A percentile compares a stretch with the other conserved stretches of the same genome.
phyloP scores from a whole-genome alignment of 2,888 invertebrate species.

The Thymelicus sylvestris region DNA sequence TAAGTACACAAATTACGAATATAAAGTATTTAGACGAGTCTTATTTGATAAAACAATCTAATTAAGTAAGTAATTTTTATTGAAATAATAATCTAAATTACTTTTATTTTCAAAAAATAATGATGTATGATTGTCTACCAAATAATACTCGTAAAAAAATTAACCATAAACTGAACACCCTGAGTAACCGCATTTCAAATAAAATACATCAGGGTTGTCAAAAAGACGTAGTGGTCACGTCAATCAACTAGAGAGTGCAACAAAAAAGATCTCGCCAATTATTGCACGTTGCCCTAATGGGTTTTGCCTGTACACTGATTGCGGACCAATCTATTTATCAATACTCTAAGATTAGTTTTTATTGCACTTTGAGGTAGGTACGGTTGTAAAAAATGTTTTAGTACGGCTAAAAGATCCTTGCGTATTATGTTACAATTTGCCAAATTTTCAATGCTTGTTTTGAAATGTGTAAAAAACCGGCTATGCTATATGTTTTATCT shows the following conservation, averaged over 20 bases:
- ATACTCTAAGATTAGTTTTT: constrained; percentile 48
- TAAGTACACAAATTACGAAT: no score
- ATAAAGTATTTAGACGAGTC: no score
- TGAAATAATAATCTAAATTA: no score
- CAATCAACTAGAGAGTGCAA: constrained; percentile 67
- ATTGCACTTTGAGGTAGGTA: constrained; percentile 12
- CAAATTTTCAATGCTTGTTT: not conserved
- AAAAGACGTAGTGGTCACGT: constrained; percentile 79
- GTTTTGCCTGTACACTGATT: constrained; percentile 75
- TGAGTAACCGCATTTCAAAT: constrained; percentile 58
- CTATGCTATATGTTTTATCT: no score
- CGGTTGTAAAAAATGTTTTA: constrained; percentile 35
- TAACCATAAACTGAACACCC: constrained; percentile 47
- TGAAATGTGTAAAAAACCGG: no score
- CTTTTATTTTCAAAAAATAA: no score
- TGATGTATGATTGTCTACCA: no score
- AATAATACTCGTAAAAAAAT: no score
- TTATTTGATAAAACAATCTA: no score
- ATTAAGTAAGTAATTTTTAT: no score
- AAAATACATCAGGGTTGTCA: constrained; percentile 75
- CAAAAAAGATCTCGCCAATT: constrained; percentile 77
- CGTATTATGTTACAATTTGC: constrained; percentile 14
- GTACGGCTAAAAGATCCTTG: constrained; percentile 6
- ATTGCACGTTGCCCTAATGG: constrained; percentile 79
- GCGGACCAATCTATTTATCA: constrained; percentile 54